Evolutionary conservation across 2,113 vertebrate species (phyloP).

Genomic region (Pachycephala philippinensis): DNA sequence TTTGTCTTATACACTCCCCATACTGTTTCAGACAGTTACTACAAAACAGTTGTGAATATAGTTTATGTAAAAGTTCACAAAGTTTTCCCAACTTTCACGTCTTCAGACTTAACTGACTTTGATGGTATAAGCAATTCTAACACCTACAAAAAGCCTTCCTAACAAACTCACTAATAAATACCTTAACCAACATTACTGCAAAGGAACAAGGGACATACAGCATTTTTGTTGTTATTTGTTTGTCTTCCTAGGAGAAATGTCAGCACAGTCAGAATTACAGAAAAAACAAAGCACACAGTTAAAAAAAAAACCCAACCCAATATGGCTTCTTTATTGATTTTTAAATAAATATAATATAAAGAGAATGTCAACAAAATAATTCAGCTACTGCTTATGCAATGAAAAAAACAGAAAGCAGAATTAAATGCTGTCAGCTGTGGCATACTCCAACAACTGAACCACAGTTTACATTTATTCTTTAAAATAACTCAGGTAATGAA

Average conservation of each 20-base stretch:
- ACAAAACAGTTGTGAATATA: neutral
- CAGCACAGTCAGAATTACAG: neutral
- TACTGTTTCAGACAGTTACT: neutral
- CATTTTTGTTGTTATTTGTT: neutral
- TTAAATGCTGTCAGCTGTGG: neutral
- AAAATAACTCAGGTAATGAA: neutral
- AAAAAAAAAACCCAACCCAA: neutral
- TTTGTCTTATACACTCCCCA: neutral
- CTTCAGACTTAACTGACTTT: neutral
- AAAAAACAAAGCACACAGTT: neutral
- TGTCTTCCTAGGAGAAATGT: neutral
- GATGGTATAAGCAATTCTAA: neutral
- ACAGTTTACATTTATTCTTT: neutral
- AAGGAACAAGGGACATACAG: neutral
- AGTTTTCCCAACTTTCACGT: neutral
- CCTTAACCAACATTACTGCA: neutral
- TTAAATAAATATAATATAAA: conserved; percentile 10
- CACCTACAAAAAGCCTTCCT: neutral
- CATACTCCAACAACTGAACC: neutral
- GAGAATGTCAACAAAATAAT: neutral
- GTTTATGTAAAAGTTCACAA: neutral
- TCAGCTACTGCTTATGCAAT: neutral
- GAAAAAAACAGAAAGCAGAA: neutral
- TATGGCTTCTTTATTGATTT: neutral
- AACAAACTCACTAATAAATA: neutral